A percentile compares a stretch with the other conserved stretches of the same genome.
Conservation (phyloP, 1,140 invertebrate genomes). For the Zaprionus capensis region DNA sequence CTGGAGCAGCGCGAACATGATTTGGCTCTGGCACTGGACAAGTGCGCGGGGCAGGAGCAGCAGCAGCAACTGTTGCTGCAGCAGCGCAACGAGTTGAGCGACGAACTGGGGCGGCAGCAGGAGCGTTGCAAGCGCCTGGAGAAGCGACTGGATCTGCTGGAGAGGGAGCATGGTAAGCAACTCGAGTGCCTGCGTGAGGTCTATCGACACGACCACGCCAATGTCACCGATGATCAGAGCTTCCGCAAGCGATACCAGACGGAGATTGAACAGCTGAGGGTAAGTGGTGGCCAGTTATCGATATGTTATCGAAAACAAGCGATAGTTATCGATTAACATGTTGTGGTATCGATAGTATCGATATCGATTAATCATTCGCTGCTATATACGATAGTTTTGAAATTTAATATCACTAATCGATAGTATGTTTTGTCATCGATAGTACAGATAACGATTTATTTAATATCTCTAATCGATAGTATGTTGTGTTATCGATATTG, state of each 20-base stretch:
- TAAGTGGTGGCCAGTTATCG: conserved; percentile 64
- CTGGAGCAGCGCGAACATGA: conserved; percentile 73
- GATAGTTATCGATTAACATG: neutral
- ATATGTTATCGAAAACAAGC: neutral
- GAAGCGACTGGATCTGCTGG: conserved; percentile 88
- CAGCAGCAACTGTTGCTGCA: conserved; percentile 68
- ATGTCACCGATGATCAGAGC: conserved; percentile 86
- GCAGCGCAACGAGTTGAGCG: conserved; percentile 82
- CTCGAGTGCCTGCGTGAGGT: conserved; percentile 89
- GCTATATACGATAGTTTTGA: neutral
- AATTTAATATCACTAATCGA: too few species aligned
- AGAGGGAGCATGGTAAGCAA: conserved; percentile 91
- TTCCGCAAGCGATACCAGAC: conserved; percentile 91
- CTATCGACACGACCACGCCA: conserved; percentile 86
- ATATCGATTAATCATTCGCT: too few species aligned
- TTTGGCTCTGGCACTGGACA: conserved; percentile 68
- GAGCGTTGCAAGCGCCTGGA: conserved; percentile 89
- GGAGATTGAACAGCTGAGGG: conserved; percentile 93
- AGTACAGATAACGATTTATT: too few species aligned
- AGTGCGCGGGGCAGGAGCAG: conserved; percentile 72
- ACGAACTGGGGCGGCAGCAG: conserved; percentile 85
- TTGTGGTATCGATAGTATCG: too few species aligned
- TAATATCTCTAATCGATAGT: too few species aligned
- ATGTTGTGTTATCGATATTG: too few species aligned
- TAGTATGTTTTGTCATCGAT: too few species aligned